A percentile compares a stretch with the other conserved stretches of the same genome.
Conservation (phyloP, 2,113 vertebrate species). For the Poeciliopsis turrubarensis region DNA sequence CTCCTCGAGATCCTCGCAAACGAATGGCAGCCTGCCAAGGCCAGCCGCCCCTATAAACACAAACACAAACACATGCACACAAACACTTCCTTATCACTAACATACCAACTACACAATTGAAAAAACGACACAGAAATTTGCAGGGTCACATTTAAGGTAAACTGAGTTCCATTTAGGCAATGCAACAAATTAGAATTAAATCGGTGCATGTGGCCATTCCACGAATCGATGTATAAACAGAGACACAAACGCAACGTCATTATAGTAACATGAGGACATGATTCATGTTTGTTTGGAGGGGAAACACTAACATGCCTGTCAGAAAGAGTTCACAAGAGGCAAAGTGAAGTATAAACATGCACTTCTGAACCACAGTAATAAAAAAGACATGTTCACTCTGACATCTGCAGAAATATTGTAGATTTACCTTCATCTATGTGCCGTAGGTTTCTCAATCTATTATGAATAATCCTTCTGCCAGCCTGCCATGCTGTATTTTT, state of each 20-base stretch:
- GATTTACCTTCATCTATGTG: background rate
- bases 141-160: background rate
- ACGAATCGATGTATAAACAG: background rate
- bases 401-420: background rate
- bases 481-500: too few species aligned
- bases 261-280: background rate
- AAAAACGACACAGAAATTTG: background rate
- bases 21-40: conserved; percentile 95
- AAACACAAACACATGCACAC: background rate
- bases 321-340: conserved; percentile 12
- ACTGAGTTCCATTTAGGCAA: background rate
- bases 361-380: background rate
- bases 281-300: background rate
- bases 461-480: background rate
- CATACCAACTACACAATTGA: background rate
- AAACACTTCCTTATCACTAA: background rate
- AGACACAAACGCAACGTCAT: background rate
- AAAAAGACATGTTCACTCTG: background rate
- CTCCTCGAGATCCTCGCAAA: conserved; percentile 86
- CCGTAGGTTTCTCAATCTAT: background rate
- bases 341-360: conserved; percentile 11
- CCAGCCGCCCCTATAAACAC: conserved; percentile 88
- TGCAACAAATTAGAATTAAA: background rate
- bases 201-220: background rate
- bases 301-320: conserved; percentile 6